Evolutionary conservation across 1,140 invertebrate species (phyloP).

Genomic region (Riptortus pedestris): DNA sequence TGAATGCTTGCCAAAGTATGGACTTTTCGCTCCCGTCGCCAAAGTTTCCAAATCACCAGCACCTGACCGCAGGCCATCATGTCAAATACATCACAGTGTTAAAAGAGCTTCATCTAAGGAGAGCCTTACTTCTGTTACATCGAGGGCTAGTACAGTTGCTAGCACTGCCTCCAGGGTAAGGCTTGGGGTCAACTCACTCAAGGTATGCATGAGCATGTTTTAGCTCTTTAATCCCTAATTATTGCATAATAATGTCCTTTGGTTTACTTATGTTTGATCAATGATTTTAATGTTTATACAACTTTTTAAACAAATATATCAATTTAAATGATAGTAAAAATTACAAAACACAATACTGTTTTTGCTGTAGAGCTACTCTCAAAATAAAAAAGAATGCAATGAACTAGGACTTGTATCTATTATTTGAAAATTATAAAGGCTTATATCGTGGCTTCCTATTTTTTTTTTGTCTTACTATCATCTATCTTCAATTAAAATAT

Average conservation of each 20-base stretch:
- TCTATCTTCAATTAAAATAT: no score
- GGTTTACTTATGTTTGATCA: no score
- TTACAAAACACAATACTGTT: no score
- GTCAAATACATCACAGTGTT: constrained; percentile 52
- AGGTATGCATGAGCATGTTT: constrained; percentile 20
- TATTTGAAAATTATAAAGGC: no score
- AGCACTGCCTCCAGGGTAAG: constrained; percentile 31
- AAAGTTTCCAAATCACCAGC: constrained; percentile 76
- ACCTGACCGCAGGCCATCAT: constrained; percentile 46
- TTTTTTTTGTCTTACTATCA: no score
- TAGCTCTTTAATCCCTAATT: neutral
- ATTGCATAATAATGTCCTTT: neutral
- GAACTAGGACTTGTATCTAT: no score
- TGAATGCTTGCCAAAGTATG: constrained; percentile 77
- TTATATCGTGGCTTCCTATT: no score
- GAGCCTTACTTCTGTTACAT: constrained; percentile 67
- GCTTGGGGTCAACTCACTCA: constrained; percentile 41
- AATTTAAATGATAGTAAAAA: no score
- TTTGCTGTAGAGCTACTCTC: no score
- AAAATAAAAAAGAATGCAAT: no score
- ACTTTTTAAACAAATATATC: no score
- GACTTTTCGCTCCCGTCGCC: constrained; percentile 80
- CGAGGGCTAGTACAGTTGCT: constrained; percentile 39
- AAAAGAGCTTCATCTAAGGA: constrained; percentile 66
- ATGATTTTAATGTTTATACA: no score